These are phyloP conservation scores for Sinella curviseta DNA, from an alignment of 1,140 invertebrate species.

Conservation along the genomic window DNA sequence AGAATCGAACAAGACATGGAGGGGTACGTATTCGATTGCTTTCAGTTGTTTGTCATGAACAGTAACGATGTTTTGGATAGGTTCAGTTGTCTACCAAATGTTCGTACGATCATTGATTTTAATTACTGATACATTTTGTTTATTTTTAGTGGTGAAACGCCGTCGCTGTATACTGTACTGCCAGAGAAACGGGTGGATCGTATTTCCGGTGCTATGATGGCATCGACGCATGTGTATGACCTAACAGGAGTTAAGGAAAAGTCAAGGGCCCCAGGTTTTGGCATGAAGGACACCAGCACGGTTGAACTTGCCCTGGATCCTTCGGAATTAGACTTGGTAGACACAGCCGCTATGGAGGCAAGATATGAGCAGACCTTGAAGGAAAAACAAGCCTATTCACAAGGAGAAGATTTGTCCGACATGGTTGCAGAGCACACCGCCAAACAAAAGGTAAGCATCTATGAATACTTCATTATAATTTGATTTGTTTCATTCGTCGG, in stretches of 20 bases:
- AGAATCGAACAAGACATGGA: constrained; percentile 97
- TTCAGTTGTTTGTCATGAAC: constrained; percentile 5
- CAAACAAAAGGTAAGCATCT: constrained; percentile 75
- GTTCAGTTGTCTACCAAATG: constrained; percentile 20
- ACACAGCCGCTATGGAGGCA: constrained; percentile 93
- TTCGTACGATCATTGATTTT: too few relatives aligned
- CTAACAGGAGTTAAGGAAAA: constrained; percentile 64
- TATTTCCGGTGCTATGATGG: constrained; percentile 89
- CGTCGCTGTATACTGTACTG: constrained; percentile 86
- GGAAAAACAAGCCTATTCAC: constrained; percentile 82
- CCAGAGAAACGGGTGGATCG: constrained; percentile 90
- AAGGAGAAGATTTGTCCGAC: constrained; percentile 94
- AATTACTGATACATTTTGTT: constrained; percentile 25
- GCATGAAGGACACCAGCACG: constrained; percentile 60
- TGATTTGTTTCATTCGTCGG: constrained; percentile 20
- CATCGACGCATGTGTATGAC: constrained; percentile 95
- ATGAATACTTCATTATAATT: constrained; percentile 18
- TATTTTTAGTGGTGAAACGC: constrained; percentile 74
- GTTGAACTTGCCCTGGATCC: constrained; percentile 96
- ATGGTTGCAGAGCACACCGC: constrained; percentile 98
- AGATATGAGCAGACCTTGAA: constrained; percentile 94
- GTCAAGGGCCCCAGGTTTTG: constrained; percentile 19
- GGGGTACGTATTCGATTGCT: constrained; percentile 62
- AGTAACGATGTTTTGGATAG: neutral
- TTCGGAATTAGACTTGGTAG: constrained; percentile 87